phyloP scores from a whole-genome alignment of 1,140 invertebrate genomes.

The Steinernema feltiae region DNA sequence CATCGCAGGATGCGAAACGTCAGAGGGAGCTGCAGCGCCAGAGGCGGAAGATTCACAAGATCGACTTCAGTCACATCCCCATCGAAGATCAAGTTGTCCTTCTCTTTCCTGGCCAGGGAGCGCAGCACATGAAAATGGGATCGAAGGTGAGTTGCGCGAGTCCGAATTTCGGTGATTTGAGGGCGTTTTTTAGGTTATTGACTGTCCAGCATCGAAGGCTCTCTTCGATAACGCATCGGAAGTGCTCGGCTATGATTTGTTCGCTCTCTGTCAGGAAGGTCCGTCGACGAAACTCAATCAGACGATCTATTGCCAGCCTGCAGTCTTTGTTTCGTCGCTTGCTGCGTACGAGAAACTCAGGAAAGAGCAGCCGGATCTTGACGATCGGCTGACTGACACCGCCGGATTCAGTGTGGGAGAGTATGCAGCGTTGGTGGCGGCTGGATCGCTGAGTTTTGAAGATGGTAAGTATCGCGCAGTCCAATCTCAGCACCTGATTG shows the following conservation, averaged over 20 bases:
- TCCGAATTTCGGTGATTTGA: neutral
- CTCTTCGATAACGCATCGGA: conserved; percentile 79
- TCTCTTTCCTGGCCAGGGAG: conserved; percentile 59
- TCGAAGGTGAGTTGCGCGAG: conserved; percentile 57
- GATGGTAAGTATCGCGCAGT: conserved; percentile 67
- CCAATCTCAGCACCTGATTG: too few relatives aligned
- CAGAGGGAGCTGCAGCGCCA: conserved; percentile 4
- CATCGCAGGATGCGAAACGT: conserved; percentile 23
- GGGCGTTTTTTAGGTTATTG: conserved; percentile 62
- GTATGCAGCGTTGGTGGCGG: conserved; percentile 80
- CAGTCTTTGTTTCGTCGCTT: conserved; percentile 78
- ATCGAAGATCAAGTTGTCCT: conserved; percentile 52
- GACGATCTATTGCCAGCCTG: conserved; percentile 78
- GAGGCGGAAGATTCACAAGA: conserved; percentile 8
- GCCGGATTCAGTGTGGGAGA: conserved; percentile 95
- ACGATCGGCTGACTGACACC: conserved; percentile 65
- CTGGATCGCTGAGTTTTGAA: conserved; percentile 75
- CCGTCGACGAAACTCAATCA: conserved; percentile 72
- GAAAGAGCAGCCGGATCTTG: conserved; percentile 57
- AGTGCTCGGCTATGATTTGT: conserved; percentile 77
- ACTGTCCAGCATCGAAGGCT: conserved; percentile 71
- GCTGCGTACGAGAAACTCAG: conserved; percentile 75
- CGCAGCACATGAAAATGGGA: conserved; percentile 82
- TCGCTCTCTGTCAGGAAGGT: conserved; percentile 77
- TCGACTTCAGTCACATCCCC: conserved; percentile 49